Evolutionary conservation across 2,888 invertebrate species (phyloP), one percentile per base, ranked within the genome.

Genomic region (Sphecodes monilicornis): DNA sequence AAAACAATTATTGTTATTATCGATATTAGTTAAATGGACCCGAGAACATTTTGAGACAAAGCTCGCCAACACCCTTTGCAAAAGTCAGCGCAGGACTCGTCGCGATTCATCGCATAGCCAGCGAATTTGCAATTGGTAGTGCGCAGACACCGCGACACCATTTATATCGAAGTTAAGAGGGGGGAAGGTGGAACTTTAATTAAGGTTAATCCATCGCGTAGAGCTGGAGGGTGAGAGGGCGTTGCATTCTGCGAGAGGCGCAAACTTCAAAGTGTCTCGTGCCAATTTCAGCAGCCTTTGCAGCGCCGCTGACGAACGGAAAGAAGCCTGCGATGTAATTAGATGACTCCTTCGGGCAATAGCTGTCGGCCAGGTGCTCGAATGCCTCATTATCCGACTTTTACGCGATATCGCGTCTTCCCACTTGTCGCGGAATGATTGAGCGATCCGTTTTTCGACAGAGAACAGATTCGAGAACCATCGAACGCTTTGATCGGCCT

Each of bases 271-370:
- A 85, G 70, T 57, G 39, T 76, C 50, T 29, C 36, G 64, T 41
- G 80, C 85, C 77, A 77, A 84, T 77, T 73, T 73, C 72, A 26
- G 60, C 76, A 57, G 60, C 60, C 75, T 75, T 32, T 78, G 80
- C 80, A 71, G 72, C 72, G 77, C 69, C 80, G 75, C 72, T 16
- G 71, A 72, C 80, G 85, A 85, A 77, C 68, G 85, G 78, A 86
- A 78, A 76, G 81, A 77, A 77, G 39, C 60, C 78, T 13, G 71
- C 13, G 81, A 76, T 69, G 85, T 85, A 86, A 86, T 86, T 86
- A 86, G 85, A 85, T 72, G 85, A 86, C 80, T 78, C 81, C 85
- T 81, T 36, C 74, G 85, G 85, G 78, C 85, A 78, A 86, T 86
- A 76, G 72, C 75, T 78, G 69, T 80, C 78, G 75, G 71, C 80